These are phyloP conservation scores for Machimus rusticus DNA, from an alignment of 2,888 invertebrate genomes.

Conservation along the genomic window DNA sequence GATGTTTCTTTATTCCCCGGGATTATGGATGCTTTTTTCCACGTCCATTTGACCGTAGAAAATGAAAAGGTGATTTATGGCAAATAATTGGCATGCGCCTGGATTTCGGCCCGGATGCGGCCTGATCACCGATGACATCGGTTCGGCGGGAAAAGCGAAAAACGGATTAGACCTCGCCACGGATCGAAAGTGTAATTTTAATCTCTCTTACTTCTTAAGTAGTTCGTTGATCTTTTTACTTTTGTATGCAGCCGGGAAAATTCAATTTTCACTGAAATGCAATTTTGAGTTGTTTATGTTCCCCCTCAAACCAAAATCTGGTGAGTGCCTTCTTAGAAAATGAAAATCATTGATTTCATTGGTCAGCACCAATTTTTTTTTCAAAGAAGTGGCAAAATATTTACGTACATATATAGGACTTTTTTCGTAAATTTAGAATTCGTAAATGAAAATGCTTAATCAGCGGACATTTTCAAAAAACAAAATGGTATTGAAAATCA, in stretches of 20 bases:
- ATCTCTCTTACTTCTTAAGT: slow-evolving; percentile 13
- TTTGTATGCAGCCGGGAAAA: not conserved
- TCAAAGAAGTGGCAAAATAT: too few species aligned
- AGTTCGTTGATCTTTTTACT: slow-evolving; percentile 26
- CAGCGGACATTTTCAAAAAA: too few species aligned
- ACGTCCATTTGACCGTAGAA: slow-evolving; percentile 21
- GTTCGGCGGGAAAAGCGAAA: not conserved
- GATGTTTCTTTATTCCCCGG: slow-evolving; percentile 28
- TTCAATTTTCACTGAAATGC: not conserved
- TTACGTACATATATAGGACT: too few species aligned
- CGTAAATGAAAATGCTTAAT: too few species aligned
- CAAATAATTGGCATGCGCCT: slow-evolving; percentile 41
- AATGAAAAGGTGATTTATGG: slow-evolving; percentile 42
- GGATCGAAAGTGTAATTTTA: slow-evolving; percentile 16
- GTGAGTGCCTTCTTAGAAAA: not conserved
- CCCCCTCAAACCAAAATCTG: not conserved
- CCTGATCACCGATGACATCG: not conserved
- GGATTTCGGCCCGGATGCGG: not conserved
- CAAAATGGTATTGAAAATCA: too few species aligned
- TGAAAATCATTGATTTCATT: not conserved
- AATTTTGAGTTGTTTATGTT: not conserved
- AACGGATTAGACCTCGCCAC: not conserved
- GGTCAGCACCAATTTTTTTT: too few species aligned
- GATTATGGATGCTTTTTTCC: slow-evolving; percentile 22
- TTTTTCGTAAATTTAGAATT: too few species aligned